Percentiles rank a stretch among this genome's conserved stretches.
These are phyloP conservation scores for Spongilla lacustris DNA, from an alignment of 37 sponge, comb jelly and placozoan species.

Conservation along the genomic window DNA sequence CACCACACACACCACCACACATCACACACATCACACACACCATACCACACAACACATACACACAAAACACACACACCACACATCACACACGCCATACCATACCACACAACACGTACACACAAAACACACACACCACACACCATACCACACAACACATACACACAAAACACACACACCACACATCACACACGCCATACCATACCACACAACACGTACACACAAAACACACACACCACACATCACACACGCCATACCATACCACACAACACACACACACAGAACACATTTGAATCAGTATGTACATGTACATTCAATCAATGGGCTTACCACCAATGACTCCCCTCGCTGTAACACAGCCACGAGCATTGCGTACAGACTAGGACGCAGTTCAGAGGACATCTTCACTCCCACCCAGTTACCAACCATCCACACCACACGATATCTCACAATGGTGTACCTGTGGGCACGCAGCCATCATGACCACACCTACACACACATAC, in stretches of 20 bases:
- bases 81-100: neutral
- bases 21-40: constrained; percentile 4
- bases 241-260: constrained; percentile 2
- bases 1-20: neutral
- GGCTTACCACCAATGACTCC: constrained; percentile 77
- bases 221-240: too few relatives aligned
- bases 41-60: neutral
- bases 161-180: too few relatives aligned
- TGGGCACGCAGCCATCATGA: neutral
- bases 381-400: constrained; percentile 65
- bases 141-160: too few relatives aligned
- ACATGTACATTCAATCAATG: neutral
- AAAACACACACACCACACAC: too few relatives aligned
- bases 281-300: neutral
- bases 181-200: too few relatives aligned
- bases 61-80: constrained; percentile 23
- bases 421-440: constrained; percentile 82
- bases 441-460: constrained; percentile 73
- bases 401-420: constrained; percentile 85
- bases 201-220: constrained; percentile 14
- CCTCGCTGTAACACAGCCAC: constrained; percentile 46
- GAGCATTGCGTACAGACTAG: constrained; percentile 64
- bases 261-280: constrained; percentile 1
- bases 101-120: neutral
- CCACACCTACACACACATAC: constrained; percentile 22